Evolutionary conservation across 2,888 invertebrate species (phyloP), one percentile per base, ranked within the genome.

Genomic region (Ypsolopha scabrella): DNA sequence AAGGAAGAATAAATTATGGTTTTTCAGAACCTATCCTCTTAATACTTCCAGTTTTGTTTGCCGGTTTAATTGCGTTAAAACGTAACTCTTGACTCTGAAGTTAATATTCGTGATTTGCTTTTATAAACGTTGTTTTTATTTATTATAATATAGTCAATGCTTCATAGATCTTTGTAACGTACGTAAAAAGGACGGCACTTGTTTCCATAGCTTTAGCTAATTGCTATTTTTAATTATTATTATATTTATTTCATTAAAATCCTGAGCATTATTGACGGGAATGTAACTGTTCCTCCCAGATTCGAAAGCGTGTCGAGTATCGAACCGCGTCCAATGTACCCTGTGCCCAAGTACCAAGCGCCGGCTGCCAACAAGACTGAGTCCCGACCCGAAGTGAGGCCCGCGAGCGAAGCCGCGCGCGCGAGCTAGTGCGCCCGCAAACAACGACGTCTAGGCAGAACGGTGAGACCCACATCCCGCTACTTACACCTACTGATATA

Each of bases 241-340:
- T 24, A 24, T 24, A 24, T 13, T 7, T 47, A 48, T n/a, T 51
- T 38, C 33, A 51, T 7, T 39, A 39, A 36, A n/a, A 14, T 46
- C 13, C n/a, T 36, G 7, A 14, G 11, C 4, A n/a, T 13, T 48
- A 41, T 51, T 13, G n/a, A 9, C 39, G 6, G 45, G 6, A 14
- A 44, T 10, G 11, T 11, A 3, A 44, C 3, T 44, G 14, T 24
- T 14, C 45, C 6, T 4, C 58, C 6, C 63, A 87, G 87, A 60
- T 83, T 70, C 57, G 86, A 87, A 43, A 68, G 65, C 6, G 87
- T 87, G 6, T 82, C 87, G 0, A 55, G 61, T 6, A 68, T 87
- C 43, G 71, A 72, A 57, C 64, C 86, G 10, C 75, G 76, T 13
- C 76, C 86, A 1, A 74, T 87, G 79, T 81, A 65, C 65, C 66